Percentiles rank a stretch among this genome's conserved stretches.
These are phyloP conservation scores for Tenthredo amoena DNA, from an alignment of 2,888 invertebrate genomes.

Conservation along the genomic window DNA sequence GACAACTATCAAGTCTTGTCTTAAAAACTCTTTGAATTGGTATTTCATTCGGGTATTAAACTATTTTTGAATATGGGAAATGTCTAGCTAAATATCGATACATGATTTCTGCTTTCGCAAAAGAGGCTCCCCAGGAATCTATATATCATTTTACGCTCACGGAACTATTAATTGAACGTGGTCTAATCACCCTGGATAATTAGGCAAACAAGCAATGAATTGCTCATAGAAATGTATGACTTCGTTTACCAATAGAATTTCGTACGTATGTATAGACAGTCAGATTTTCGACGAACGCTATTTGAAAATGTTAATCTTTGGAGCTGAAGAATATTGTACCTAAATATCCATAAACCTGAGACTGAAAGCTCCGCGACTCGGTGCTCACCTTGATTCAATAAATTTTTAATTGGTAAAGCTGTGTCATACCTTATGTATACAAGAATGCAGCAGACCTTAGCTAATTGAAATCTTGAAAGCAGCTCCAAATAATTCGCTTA, in stretches of 20 bases:
- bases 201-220: neutral
- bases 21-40: no score
- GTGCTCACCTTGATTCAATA: neutral
- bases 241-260: neutral
- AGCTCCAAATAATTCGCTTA: neutral
- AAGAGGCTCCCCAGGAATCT: neutral
- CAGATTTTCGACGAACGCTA: neutral
- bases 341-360: neutral
- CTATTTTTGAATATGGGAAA: neutral
- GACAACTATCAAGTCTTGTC: neutral
- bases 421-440: neutral
- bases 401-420: neutral
- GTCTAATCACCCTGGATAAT: slow-evolving; percentile 2
- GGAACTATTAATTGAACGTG: neutral
- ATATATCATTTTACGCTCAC: neutral
- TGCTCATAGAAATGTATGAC: neutral
- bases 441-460: neutral
- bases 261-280: neutral
- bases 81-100: neutral
- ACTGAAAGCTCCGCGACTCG: neutral
- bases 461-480: neutral
- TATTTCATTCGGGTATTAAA: neutral
- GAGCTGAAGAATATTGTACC: neutral
- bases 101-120: neutral
- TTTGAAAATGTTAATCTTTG: neutral